Conservation (phyloP, 2,113 vertebrate species). For the Coracopsis vasa region DNA sequence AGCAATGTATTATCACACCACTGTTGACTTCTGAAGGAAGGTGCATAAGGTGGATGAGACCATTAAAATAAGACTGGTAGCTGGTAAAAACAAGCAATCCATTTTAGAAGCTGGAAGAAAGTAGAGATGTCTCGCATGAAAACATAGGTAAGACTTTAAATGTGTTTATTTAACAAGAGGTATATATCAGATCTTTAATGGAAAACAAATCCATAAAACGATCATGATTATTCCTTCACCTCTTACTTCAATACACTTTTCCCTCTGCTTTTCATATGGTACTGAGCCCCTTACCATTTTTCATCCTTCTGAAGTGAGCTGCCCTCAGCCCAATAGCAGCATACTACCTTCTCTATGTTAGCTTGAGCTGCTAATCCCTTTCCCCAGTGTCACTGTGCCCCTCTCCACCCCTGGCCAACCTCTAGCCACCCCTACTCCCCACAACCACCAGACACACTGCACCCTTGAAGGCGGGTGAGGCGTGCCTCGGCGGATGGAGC, state of each 20-base stretch:
- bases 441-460: neutral
- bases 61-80: neutral
- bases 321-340: neutral
- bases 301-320: rapidly evolving
- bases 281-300: neutral
- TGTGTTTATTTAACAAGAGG: neutral
- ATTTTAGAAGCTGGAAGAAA: neutral
- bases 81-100: neutral
- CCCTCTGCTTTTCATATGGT: neutral
- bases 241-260: neutral
- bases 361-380: rapidly evolving
- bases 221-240: neutral
- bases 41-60: neutral
- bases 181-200: neutral
- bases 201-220: rapidly evolving
- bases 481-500: neutral
- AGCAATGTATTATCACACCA: neutral
- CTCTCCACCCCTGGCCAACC: rapidly evolving
- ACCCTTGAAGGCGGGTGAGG: neutral
- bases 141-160: neutral
- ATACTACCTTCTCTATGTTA: rapidly evolving
- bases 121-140: neutral
- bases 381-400: rapidly evolving
- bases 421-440: no score
- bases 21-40: neutral